Conservation (phyloP, 1,140 invertebrate genomes). For the Scaptomyza pallida region DNA sequence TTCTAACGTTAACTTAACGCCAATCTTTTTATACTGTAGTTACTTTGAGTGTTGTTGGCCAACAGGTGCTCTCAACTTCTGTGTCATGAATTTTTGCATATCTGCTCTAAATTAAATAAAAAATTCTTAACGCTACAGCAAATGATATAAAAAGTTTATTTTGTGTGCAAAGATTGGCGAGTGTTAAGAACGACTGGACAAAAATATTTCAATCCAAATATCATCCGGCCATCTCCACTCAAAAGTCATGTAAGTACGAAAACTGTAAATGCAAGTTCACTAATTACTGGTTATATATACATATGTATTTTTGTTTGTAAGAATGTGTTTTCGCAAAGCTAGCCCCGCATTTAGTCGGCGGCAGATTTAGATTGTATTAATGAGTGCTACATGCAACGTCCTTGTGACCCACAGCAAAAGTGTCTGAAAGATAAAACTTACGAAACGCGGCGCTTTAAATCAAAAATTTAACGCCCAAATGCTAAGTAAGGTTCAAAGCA, state of each 20-base stretch:
- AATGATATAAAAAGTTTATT: too few species aligned
- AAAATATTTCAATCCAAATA: not conserved
- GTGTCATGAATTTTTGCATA: not conserved
- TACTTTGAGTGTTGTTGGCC: not conserved
- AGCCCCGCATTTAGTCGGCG: slow-evolving; percentile 18
- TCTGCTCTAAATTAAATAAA: not conserved
- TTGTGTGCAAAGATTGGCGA: too few species aligned
- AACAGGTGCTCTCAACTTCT: not conserved
- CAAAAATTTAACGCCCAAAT: slow-evolving; percentile 29
- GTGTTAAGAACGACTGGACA: too few species aligned
- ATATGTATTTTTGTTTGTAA: too few species aligned
- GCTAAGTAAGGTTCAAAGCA: too few species aligned
- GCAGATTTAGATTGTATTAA: slow-evolving; percentile 65
- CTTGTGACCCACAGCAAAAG: slow-evolving; percentile 60
- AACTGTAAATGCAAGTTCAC: slow-evolving; percentile 52
- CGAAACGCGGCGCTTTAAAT: slow-evolving; percentile 38
- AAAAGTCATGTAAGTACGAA: slow-evolving; percentile 22
- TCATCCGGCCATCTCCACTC: not conserved
- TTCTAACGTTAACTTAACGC: not conserved
- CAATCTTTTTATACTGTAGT: not conserved
- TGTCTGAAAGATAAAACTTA: slow-evolving; percentile 39
- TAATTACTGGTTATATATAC: slow-evolving; percentile 61
- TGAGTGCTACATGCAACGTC: slow-evolving; percentile 41
- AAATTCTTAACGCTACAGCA: not conserved
- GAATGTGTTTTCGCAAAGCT: slow-evolving; percentile 39